Evolutionary conservation across 1,140 invertebrate species (phyloP).

Genomic region (Drosophila parvula): DNA sequence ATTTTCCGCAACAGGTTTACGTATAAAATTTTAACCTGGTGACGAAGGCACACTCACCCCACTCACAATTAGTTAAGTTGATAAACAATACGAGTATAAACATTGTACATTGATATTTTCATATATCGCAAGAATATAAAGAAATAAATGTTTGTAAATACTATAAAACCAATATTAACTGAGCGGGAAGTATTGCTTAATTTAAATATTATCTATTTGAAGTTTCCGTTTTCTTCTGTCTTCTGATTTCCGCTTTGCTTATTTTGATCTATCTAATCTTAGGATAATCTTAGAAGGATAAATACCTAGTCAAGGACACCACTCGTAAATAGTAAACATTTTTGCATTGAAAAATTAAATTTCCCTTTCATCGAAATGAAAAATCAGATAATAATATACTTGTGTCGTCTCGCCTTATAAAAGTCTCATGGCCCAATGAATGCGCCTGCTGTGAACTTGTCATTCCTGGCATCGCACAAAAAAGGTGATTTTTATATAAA

Average conservation of each 20-base stretch:
- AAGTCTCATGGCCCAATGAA: slow-evolving; percentile 39
- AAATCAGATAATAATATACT: slow-evolving; percentile 16
- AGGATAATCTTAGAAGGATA: neutral
- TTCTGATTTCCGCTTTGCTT: slow-evolving; percentile 13
- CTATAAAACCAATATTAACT: slow-evolving; percentile 13
- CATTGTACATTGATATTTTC: slow-evolving; percentile 48
- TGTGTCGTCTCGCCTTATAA: slow-evolving; percentile 28
- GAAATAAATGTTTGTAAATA: slow-evolving; percentile 56
- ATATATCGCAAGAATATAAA: slow-evolving; percentile 31
- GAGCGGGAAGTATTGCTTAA: neutral
- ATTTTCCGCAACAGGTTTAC: slow-evolving; percentile 32
- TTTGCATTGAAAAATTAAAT: slow-evolving; percentile 32
- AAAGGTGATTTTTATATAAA: slow-evolving; percentile 22
- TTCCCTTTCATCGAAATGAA: slow-evolving; percentile 63
- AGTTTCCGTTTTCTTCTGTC: no score
- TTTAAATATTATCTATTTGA: neutral
- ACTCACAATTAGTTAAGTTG: slow-evolving; percentile 33
- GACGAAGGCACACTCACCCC: slow-evolving; percentile 19
- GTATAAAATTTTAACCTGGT: slow-evolving; percentile 11
- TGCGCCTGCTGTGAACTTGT: slow-evolving; percentile 56
- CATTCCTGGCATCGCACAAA: slow-evolving; percentile 46
- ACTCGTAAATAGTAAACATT: neutral
- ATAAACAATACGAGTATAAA: slow-evolving; percentile 25
- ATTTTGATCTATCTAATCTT: slow-evolving; percentile 3
- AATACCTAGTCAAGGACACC: slow-evolving; percentile 14